These are phyloP conservation scores for Zoanthus gigantus DNA, from an alignment of 92 coral and sea anemone genomes.

Conservation along the genomic window DNA sequence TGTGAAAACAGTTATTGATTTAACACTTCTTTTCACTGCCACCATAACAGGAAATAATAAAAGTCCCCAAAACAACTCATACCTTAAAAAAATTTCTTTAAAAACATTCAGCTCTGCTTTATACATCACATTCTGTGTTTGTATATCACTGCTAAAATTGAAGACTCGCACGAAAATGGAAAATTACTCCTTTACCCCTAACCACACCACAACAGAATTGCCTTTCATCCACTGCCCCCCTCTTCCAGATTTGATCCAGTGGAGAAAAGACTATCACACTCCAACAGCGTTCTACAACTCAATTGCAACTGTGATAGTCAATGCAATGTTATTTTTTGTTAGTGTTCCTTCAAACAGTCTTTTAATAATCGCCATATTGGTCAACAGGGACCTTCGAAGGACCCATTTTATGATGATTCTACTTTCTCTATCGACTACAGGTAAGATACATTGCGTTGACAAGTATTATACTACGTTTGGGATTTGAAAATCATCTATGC, in stretches of 20 bases:
- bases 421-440: not conserved
- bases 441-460: not conserved
- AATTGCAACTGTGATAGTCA: not conserved
- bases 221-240: not conserved
- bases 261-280: slow-evolving; percentile 3
- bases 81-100: too few relatives aligned
- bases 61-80: too few relatives aligned
- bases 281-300: not conserved
- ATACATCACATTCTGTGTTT: too few relatives aligned
- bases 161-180: not conserved
- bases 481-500: too few relatives aligned
- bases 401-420: not conserved
- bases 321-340: not conserved
- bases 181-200: not conserved
- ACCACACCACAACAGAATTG: not conserved
- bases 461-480: too few relatives aligned
- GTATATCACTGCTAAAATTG: not conserved
- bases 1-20: too few relatives aligned
- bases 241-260: not conserved
- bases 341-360: not conserved
- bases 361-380: not conserved
- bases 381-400: not conserved
- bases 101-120: too few relatives aligned
- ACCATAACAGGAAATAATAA: too few relatives aligned
- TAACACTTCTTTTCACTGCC: too few relatives aligned